Evolutionary conservation across 2,888 invertebrate species (phyloP), one percentile per base, ranked within the genome.

Genomic region (Mythimna albipuncta): DNA sequence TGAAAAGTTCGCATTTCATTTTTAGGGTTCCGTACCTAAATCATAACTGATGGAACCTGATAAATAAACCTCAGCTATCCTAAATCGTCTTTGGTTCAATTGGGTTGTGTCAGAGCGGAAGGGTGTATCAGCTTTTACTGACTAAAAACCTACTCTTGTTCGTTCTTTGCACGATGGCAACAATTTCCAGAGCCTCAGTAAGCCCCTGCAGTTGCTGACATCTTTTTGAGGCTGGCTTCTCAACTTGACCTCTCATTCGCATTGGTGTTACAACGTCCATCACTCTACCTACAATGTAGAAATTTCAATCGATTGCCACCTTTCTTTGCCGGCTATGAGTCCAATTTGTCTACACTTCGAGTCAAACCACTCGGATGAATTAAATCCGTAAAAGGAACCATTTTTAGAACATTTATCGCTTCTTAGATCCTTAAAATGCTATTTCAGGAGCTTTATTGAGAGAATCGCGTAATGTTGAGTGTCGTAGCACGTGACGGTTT

Each of bases 291-390:
- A 78, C 69, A 77, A 76, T 77, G 72, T 84, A 86, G 26, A 57
- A 80, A 85, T 88, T 85, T 84, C 85, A 83, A 88, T 87, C 87
- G 84, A 89, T 89, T 82, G 79, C 77, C 75, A 84, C 82, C 85
- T 87, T 91, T 89, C 90, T 88, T 87, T 86, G 85, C 82, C 87
- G 79, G 87, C 92, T 93, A 94, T 93, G 93, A 92, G 88, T 83
- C 86, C 92, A 93, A 94, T 94, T 93, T 93, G 90, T 93, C 91
- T 90, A 88, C 88, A 90, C 88, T 86, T 79, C 87, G 67, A 85
- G 66, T 89, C 88, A 87, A 78, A 85, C 88, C 90, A 91, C 91
- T 90, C 85, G 75, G 72, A 87, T 77, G 90, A 90, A 94, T 94
- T 93, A 91, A 93, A 93, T 90, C 88, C 89, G 82, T 75, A 69